Evolutionary conservation across 2,113 vertebrate genomes (phyloP).

Genomic region (Propithecus coquereli): DNA sequence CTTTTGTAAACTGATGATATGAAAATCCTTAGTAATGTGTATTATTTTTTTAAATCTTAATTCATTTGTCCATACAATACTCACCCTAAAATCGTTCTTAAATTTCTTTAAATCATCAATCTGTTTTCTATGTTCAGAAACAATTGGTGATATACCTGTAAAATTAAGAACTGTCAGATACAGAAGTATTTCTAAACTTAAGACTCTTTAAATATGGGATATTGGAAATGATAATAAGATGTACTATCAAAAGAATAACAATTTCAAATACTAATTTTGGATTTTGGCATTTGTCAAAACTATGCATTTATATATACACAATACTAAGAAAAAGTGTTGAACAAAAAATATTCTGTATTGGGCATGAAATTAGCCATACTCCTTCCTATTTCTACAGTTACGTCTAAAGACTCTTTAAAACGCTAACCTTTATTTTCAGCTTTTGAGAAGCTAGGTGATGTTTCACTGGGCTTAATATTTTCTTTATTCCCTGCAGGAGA

Average conservation of each 20-base stretch:
- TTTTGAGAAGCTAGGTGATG: conserved; percentile 90
- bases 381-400: not conserved
- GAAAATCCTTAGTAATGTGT: not conserved
- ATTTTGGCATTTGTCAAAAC: not conserved
- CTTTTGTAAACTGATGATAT: conserved; percentile 10
- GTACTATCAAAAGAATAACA: not conserved
- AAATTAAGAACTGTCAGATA: conserved; percentile 57
- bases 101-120: conserved; percentile 99
- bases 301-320: not conserved
- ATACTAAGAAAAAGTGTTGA: not conserved
- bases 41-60: not conserved
- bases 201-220: not conserved
- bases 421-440: conserved; percentile 93
- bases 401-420: not conserved
- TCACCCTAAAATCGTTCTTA: conserved; percentile 99
- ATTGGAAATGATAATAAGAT: not conserved
- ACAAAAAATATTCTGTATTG: not conserved
- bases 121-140: conserved; percentile 97
- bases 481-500: conserved; percentile 94
- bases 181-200: not conserved
- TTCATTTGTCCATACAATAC: conserved; percentile 68
- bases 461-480: conserved; percentile 91
- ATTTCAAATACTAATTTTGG: not conserved
- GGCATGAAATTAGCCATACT: not conserved
- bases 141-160: conserved; percentile 90